These are phyloP conservation scores for Zaprionus kolodkinae DNA, from an alignment of 1,140 invertebrate genomes.

Conservation along the genomic window DNA sequence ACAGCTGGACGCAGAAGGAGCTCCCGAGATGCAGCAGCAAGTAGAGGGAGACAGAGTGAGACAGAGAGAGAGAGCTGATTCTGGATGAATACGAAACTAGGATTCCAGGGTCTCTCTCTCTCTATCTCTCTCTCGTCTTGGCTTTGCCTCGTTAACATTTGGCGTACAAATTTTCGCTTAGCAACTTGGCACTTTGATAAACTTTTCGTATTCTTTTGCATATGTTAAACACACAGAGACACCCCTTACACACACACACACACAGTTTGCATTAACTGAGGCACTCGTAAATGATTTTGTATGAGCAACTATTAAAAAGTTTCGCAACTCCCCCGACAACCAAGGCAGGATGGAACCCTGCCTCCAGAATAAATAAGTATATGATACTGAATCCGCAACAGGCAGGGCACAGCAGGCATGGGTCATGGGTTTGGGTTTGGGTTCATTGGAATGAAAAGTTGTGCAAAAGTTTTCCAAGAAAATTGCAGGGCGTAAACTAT, in stretches of 20 bases:
- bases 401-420: background rate
- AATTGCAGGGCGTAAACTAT: slow-evolving; percentile 49
- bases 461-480: slow-evolving; percentile 46
- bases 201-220: slow-evolving; percentile 44
- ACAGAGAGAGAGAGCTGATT: background rate
- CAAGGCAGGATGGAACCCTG: background rate
- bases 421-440: background rate
- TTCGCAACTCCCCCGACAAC: slow-evolving; percentile 45
- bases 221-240: slow-evolving; percentile 17
- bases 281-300: slow-evolving; percentile 77
- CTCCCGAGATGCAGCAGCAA: no score
- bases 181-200: slow-evolving; percentile 40
- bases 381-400: slow-evolving; percentile 27
- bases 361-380: slow-evolving; percentile 37
- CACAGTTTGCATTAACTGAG: slow-evolving; percentile 11
- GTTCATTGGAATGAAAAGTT: slow-evolving; percentile 28
- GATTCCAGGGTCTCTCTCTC: background rate
- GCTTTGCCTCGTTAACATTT: slow-evolving; percentile 25
- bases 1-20: background rate
- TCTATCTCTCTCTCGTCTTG: background rate
- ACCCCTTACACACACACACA: slow-evolving; percentile 1
- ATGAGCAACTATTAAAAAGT: slow-evolving; percentile 79
- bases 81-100: background rate
- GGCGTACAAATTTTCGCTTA: slow-evolving; percentile 24
- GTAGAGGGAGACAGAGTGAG: no score